Evolutionary conservation across 2,797 vertebrate species (phyloP), one percentile per base, ranked within the genome.

Genomic region (Acomys russatus): DNA sequence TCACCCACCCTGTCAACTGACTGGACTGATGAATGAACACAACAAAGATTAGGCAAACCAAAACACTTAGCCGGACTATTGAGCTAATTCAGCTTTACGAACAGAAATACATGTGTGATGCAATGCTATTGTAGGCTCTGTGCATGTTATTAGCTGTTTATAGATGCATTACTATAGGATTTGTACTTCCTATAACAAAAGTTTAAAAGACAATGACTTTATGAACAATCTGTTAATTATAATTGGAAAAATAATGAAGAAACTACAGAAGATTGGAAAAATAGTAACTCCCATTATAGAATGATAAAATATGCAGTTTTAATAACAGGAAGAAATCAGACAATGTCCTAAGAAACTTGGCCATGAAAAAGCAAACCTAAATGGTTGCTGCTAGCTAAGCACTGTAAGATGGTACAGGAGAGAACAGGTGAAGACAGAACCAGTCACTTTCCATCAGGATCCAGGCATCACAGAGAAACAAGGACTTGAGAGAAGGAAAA

Each of bases 181-280:
- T 49, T 22, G 25, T 70, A 22, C 78, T 64, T 28, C 12, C 38
- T 11, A 44, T 78, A 89, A 90, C 2, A 86, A 88, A 92, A 96
- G 77, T n/a, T 94, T 95, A 80, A 91, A 91, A 86, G 54, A 74
- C 35, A 88, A 38, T 74, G 9, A 30, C 70, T 88, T 61, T 38
- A 74, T 20, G 17, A 28, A 74, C 70, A 74, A 74, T 33, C 59
- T 38, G n/a, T 35, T 35, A 89, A 22, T 71, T 76, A 91, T 1
- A 88, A 22, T 18, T 76, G 82, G 59, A 88, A 97, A 95, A 95
- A 93, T 85, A 82, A 56, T 56, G 30, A 90, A 95, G 30, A 90
- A 96, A 93, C 9, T 82, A 56, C 3, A 85, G 15, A 86, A 86
- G 6, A 91, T 9, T 90, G 82, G 77, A 70, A 96, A 93, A 91